Evolutionary conservation across 2,888 invertebrate species (phyloP).

Genomic region (Leptothorax acervorum): DNA sequence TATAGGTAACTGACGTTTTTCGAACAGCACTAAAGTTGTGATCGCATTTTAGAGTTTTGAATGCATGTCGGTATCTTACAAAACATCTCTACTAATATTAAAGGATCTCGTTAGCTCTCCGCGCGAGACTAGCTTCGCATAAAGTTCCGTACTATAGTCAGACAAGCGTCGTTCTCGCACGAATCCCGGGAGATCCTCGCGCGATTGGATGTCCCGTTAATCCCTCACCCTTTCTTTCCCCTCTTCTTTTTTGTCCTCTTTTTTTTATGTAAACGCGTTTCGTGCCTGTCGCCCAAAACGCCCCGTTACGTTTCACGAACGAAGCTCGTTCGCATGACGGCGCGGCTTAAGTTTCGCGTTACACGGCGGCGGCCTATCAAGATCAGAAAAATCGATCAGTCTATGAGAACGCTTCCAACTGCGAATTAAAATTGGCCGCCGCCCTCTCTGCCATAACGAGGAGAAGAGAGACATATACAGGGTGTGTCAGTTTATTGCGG

Average conservation of each 20-base stretch:
- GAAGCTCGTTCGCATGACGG: slow-evolving; percentile 47
- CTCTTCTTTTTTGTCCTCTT: slow-evolving; percentile 8
- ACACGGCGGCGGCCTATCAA: slow-evolving; percentile 56
- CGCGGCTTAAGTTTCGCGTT: slow-evolving; percentile 70
- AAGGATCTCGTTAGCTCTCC: neutral
- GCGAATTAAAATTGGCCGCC: slow-evolving; percentile 47
- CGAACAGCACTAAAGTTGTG: neutral
- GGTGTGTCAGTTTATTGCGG: neutral
- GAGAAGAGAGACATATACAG: slow-evolving; percentile 18
- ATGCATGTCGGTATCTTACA: neutral
- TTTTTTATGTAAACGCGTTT: slow-evolving; percentile 45
- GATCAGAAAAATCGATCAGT: slow-evolving; percentile 62
- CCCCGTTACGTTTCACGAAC: slow-evolving; percentile 54
- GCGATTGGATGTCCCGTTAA: slow-evolving; percentile 49
- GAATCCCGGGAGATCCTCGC: slow-evolving; percentile 41
- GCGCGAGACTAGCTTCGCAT: slow-evolving; percentile 7
- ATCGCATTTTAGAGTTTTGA: neutral
- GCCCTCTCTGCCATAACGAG: slow-evolving; percentile 14
- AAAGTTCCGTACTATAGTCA: slow-evolving; percentile 32
- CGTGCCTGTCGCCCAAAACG: slow-evolving; percentile 55
- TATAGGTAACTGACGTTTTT: neutral
- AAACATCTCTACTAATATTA: neutral
- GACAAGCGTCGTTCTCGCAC: slow-evolving; percentile 35
- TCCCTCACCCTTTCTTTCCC: slow-evolving; percentile 22
- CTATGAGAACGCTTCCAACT: slow-evolving; percentile 36